Evolutionary conservation across 2,113 vertebrate genomes (phyloP), one percentile per base, ranked within the genome.

Genomic region (Bos javanicus): DNA sequence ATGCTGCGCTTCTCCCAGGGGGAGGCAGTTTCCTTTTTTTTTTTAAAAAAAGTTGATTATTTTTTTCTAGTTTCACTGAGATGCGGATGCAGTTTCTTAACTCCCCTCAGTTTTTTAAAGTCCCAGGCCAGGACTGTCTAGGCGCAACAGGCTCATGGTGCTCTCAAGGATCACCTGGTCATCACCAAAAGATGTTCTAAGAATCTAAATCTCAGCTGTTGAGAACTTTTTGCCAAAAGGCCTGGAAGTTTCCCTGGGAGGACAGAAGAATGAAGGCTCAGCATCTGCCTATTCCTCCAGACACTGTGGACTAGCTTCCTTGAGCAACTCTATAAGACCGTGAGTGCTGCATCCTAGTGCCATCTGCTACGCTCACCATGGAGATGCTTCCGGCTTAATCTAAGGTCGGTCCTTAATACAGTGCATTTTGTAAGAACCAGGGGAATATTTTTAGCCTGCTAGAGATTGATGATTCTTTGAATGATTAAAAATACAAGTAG

Each of bases 221-320:
- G 86, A 96, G 50, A 84, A 60, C 19, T 80, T 96, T 83, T 71
- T 74, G 26, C 26, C 94, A 94, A 94, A 95, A 59, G 59, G n/a
- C 71, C 50, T 92, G 13, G 1, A 97, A 84, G 74, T 87, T 92
- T 90, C 33, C 36, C 52, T 62, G 67, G 6, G 10, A 26, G 84
- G 54, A 28, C 14, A 94, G 10, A 83, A 7, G 26, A 54, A 30
- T 89, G 26, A 92, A 84, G 23, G 56, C 43, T 50, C 90, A 87
- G 56, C 10, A 25, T 48, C n/a, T 95, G 43, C 19, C 62, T 87
- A 9, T 84, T 95, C 46, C 82, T 91, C 78, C 46, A 91, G 81
- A 78, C 8, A 80, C 0, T 92, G 56, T 60, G 30, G 57, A 96
- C 74, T 25, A 86, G 39, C 88, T 95, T 28, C 46, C 30, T 64